Percentiles rank a stretch among this genome's conserved stretches.
Conservation (phyloP, 2,113 vertebrate species). For the Phasianus colchicus region DNA sequence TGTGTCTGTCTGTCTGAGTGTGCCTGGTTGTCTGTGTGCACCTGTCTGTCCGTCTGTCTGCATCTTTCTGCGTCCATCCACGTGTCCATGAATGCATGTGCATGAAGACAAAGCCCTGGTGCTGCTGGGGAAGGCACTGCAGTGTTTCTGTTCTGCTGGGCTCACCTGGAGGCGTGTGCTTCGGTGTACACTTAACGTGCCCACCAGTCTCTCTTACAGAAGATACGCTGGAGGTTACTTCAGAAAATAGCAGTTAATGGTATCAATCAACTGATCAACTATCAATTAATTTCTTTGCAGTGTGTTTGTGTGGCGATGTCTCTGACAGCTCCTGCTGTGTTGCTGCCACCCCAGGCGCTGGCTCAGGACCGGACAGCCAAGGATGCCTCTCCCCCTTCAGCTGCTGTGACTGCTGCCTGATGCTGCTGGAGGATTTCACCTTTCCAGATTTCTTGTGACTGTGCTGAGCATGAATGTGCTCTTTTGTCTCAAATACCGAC, state of each 20-base stretch:
- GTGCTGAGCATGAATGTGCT: neutral
- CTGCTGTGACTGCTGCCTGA: neutral
- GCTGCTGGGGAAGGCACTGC: neutral
- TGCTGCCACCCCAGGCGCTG: neutral
- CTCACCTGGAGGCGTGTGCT: no score
- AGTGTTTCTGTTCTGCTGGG: no score
- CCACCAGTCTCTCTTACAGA: no score
- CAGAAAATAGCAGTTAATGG: no score
- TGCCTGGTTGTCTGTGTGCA: no score
- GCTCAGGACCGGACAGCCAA: neutral
- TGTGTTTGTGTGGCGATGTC: slow-evolving; percentile 89
- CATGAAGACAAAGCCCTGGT: neutral
- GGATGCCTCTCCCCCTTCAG: neutral
- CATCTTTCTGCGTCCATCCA: no score
- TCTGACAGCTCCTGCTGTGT: slow-evolving; percentile 50
- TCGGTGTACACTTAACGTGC: no score
- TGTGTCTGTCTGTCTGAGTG: no score
- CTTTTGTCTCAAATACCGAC: neutral
- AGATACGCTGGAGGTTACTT: neutral
- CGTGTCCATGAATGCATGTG: no score
- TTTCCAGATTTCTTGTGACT: neutral
- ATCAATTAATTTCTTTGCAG: slow-evolving; percentile 54
- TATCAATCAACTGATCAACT: neutral
- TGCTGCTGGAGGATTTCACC: neutral
- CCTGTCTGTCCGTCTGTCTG: neutral